Conservation (phyloP, 2,888 invertebrate genomes). For the Xestia xanthographa region DNA sequence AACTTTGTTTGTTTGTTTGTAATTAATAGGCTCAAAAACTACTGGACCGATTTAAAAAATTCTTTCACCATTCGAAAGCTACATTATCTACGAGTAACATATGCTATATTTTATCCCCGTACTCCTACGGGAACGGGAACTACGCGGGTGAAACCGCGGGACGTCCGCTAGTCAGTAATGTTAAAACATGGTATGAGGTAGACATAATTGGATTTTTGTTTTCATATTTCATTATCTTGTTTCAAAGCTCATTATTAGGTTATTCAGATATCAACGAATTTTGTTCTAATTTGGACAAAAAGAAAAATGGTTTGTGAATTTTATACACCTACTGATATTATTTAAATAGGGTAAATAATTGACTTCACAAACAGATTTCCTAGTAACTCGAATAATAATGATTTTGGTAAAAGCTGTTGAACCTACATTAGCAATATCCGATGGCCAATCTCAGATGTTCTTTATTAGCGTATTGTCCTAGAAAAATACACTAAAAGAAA, state of each 20-base stretch:
- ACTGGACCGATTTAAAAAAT: too few species aligned
- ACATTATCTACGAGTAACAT: too few species aligned
- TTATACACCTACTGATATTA: not conserved
- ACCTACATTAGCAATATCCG: conserved; percentile 9
- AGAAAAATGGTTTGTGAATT: conserved; percentile 17
- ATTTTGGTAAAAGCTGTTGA: conserved; percentile 10
- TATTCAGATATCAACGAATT: conserved; percentile 35
- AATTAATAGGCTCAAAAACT: too few species aligned
- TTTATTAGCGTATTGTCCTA: not conserved
- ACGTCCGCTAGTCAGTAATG: conserved; percentile 1
- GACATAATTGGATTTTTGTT: conserved; percentile 21
- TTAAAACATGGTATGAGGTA: conserved; percentile 12
- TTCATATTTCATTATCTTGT: conserved; percentile 31
- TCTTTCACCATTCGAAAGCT: too few species aligned
- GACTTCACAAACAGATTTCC: not conserved
- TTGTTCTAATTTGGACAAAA: conserved; percentile 21
- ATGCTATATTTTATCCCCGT: too few species aligned
- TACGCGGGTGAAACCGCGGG: too few species aligned
- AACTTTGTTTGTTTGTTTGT: too few species aligned
- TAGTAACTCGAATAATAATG: not conserved
- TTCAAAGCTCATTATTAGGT: conserved; percentile 37
- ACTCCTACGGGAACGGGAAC: too few species aligned
- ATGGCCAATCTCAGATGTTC: conserved; percentile 9
- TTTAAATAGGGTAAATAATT: not conserved
- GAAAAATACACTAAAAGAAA: conserved; percentile 6